These are phyloP conservation scores for Cyclophora punctaria DNA, from an alignment of 2,888 invertebrate genomes.

Conservation along the genomic window DNA sequence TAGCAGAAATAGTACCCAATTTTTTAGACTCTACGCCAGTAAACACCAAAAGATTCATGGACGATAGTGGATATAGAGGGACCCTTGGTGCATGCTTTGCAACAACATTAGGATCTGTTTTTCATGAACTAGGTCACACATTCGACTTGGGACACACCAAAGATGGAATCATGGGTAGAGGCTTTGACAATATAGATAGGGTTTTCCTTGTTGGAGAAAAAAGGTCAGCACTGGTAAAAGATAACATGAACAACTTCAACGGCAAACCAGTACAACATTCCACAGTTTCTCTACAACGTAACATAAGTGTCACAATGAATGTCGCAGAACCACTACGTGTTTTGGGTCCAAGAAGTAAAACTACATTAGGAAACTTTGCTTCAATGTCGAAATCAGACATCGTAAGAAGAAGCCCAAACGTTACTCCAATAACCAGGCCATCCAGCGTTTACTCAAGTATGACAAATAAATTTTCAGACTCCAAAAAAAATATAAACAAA, in stretches of 20 bases:
- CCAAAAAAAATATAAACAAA: slow-evolving; percentile 57
- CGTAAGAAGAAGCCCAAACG: slow-evolving; percentile 63
- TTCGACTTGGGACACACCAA: slow-evolving; percentile 95
- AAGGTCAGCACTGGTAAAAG: slow-evolving; percentile 55
- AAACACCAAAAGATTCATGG: slow-evolving; percentile 84
- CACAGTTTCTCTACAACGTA: slow-evolving; percentile 74
- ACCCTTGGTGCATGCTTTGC: slow-evolving; percentile 92
- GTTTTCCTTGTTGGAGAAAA: slow-evolving; percentile 81
- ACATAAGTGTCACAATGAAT: slow-evolving; percentile 78
- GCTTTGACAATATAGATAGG: slow-evolving; percentile 87
- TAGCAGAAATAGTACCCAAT: slow-evolving; percentile 79
- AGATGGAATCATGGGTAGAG: slow-evolving; percentile 94
- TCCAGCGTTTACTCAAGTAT: slow-evolving; percentile 68
- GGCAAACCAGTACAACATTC: slow-evolving; percentile 78
- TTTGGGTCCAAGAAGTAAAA: slow-evolving; percentile 71
- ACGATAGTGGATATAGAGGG: slow-evolving; percentile 93
- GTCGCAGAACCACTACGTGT: slow-evolving; percentile 71
- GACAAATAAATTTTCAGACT: slow-evolving; percentile 60
- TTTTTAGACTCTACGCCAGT: slow-evolving; percentile 75
- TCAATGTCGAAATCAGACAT: slow-evolving; percentile 64
- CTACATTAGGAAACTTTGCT: slow-evolving; percentile 68
- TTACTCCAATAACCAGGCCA: slow-evolving; percentile 70
- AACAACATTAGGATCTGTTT: slow-evolving; percentile 91
- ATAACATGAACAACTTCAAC: slow-evolving; percentile 74
- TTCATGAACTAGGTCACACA: slow-evolving; percentile 95